Evolutionary conservation across 1,140 invertebrate species (phyloP).

Genomic region (Apocrypta bakeri): DNA sequence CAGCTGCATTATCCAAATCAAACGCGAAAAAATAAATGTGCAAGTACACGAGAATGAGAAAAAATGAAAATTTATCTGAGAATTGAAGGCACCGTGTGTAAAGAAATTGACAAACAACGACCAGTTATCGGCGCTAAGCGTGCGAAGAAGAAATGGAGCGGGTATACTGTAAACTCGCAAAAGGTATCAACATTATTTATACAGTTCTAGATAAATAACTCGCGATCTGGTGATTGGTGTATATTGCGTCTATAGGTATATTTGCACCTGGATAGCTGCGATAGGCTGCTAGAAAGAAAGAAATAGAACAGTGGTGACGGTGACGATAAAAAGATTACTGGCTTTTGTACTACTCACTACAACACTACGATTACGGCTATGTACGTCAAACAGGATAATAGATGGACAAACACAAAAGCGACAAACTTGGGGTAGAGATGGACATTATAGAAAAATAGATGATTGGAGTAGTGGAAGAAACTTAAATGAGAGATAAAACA

Average conservation of each 20-base stretch:
- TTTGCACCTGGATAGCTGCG: conserved; percentile 75
- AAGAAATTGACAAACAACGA: not conserved
- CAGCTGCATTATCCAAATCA: not conserved
- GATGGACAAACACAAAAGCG: conserved; percentile 73
- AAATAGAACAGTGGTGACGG: conserved; percentile 75
- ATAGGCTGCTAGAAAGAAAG: conserved; percentile 76
- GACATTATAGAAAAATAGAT: conserved; percentile 42
- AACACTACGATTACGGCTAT: conserved; percentile 69
- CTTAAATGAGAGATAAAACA: conserved; percentile 29
- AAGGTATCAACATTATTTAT: conserved; percentile 47
- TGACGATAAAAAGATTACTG: conserved; percentile 73
- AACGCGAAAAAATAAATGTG: not conserved
- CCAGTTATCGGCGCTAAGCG: conserved; percentile 29
- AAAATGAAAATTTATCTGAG: not conserved
- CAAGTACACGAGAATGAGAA: not conserved
- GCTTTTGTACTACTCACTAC: conserved; percentile 72
- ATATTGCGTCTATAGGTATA: conserved; percentile 68
- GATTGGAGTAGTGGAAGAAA: conserved; percentile 20
- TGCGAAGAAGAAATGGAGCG: conserved; percentile 57
- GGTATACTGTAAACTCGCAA: conserved; percentile 44
- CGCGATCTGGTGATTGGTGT: conserved; percentile 72
- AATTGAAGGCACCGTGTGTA: not conserved
- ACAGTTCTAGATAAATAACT: conserved; percentile 40
- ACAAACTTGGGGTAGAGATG: conserved; percentile 63
- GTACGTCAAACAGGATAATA: conserved; percentile 70